Evolutionary conservation across 2,888 invertebrate genomes (phyloP).

Genomic region (Apamea crenata): DNA sequence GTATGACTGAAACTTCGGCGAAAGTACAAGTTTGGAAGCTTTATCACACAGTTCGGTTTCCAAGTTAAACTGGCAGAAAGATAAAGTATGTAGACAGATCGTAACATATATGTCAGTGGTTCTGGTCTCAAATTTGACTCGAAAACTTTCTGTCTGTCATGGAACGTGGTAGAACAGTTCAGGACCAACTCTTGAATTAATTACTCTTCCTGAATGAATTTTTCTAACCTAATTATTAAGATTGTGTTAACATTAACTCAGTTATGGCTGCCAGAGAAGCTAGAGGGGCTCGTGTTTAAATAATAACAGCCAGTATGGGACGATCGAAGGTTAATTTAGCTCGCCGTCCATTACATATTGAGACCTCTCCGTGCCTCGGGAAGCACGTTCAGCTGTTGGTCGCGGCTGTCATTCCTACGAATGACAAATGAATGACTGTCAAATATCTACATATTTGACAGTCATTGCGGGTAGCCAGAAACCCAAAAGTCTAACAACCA

Average conservation of each 20-base stretch:
- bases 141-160: not conserved
- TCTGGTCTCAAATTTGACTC: not conserved
- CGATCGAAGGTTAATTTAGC: not conserved
- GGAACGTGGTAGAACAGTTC: not conserved
- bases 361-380: not conserved
- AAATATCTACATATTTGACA: too few species aligned
- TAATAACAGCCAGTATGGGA: not conserved
- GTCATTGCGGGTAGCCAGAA: not conserved
- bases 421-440: too few species aligned
- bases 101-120: conserved; percentile 8
- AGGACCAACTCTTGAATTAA: not conserved
- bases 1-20: conserved; percentile 63
- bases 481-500: not conserved
- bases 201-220: not conserved
- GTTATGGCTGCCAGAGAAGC: not conserved
- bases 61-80: conserved; percentile 70
- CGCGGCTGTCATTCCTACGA: not conserved
- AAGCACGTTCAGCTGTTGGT: too few species aligned
- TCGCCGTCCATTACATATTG: not conserved
- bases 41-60: conserved; percentile 65
- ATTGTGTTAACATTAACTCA: not conserved
- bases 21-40: conserved; percentile 54
- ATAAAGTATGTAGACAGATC: conserved; percentile 29
- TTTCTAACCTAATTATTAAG: not conserved
- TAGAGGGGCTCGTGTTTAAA: not conserved